Percentiles rank a stretch among this genome's conserved stretches.
Evolutionary conservation across 1,140 invertebrate genomes (phyloP).

Genomic region (Scaptomyza pallida): DNA sequence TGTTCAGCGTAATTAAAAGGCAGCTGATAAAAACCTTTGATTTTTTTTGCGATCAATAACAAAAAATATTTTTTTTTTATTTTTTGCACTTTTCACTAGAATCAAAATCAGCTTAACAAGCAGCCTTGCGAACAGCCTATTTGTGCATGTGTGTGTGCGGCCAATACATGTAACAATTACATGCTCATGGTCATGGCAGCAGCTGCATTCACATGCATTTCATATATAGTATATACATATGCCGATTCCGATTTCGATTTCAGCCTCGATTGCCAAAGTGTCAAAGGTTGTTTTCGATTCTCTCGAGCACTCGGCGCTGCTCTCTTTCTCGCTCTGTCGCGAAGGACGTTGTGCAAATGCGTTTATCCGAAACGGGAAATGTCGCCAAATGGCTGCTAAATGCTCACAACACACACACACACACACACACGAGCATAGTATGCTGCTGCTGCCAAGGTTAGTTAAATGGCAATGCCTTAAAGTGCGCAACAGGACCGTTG

Average conservation of each 20-base stretch:
- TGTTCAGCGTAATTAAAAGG: background rate
- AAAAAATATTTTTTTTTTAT: background rate
- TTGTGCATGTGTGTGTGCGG: slow-evolving; percentile 1
- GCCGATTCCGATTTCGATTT: slow-evolving; percentile 4
- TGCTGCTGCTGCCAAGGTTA: slow-evolving; percentile 53
- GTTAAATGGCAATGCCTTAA: slow-evolving; percentile 49
- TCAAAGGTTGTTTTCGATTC: slow-evolving; percentile 64
- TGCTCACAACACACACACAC: slow-evolving; percentile 5
- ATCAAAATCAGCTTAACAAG: too few relatives aligned
- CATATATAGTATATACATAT: background rate
- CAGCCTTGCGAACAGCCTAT: background rate
- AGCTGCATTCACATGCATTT: background rate
- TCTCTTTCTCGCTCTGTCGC: background rate
- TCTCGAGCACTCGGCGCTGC: too few relatives aligned
- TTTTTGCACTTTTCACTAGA: background rate
- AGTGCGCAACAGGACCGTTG: slow-evolving; percentile 50
- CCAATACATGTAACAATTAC: slow-evolving; percentile 32
- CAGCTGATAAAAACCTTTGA: background rate
- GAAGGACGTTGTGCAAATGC: slow-evolving; percentile 68
- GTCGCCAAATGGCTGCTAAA: slow-evolving; percentile 57
- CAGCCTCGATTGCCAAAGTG: slow-evolving; percentile 67
- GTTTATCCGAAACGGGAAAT: slow-evolving; percentile 78
- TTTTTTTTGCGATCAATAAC: background rate
- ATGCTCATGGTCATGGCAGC: slow-evolving; percentile 12
- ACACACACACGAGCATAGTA: too few relatives aligned